Evolutionary conservation across 2,888 invertebrate genomes (phyloP), one percentile per base, ranked within the genome.

Genomic region (Leucophenga montana): DNA sequence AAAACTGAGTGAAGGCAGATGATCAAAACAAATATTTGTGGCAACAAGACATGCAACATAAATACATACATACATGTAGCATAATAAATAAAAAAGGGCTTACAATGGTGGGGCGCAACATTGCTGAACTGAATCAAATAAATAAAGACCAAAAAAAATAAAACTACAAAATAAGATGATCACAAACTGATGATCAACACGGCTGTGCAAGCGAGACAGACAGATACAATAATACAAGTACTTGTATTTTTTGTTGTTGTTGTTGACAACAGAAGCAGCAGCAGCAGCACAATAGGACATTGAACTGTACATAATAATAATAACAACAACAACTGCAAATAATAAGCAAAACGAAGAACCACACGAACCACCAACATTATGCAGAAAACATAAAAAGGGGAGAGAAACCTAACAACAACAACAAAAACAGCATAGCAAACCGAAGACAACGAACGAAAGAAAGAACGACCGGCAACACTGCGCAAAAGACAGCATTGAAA

Each of bases 11-110:
- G 67, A 66, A 68, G 71, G 59, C 48, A 70, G 64, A 75, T 71
- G 64, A 75, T 71, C 69, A 71, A 74, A 66, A 66, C 68, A 74
- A 74, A 72, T 68, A 59, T 67, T 18, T 70, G 66, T 71, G 33
- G 57, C 50, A 66, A 69, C 33, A 31, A 62, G 39, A 46, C 39
- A 62, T 46, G 31, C 57, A 57, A 57, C 57, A n/a, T n/a, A n/a
- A n/a, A n/a, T n/a, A n/a, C n/a, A n/a, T n/a, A n/a, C n/a, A n/a
- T 9, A 13, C 18, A 62, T 62, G 46, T 46, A 46, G 44, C 62
- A 62, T 16, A 61, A 61, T 2, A 46, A 46, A 46, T 1, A 46
- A 18, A 5, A 46, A 14, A 3, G 18, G 6, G 22, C 61, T 14
- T 16, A 20, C 3, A 27, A n/a, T 33, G 16, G 33, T 9, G 39